phyloP scores from a whole-genome alignment of 2,888 invertebrate species.

The Apotomis betuletana region DNA sequence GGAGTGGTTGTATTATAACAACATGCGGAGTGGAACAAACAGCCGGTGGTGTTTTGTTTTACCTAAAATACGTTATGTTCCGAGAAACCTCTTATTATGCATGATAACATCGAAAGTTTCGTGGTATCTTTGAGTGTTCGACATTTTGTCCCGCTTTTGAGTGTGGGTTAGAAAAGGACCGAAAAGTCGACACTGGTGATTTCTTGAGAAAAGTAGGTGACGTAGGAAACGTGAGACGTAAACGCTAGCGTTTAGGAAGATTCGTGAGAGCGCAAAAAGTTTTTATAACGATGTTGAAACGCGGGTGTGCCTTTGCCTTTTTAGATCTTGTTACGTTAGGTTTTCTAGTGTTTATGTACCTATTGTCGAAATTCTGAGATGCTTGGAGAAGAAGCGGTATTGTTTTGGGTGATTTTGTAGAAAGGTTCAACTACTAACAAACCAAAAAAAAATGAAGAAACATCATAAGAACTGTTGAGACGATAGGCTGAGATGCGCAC shows the following conservation, averaged over 20 bases:
- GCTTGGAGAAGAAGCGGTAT: background rate
- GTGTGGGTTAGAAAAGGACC: constrained; percentile 6
- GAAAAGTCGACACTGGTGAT: background rate
- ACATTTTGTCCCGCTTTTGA: background rate
- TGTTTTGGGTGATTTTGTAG: no score
- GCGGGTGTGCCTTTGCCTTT: background rate
- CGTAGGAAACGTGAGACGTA: constrained; percentile 6
- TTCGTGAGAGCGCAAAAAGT: constrained; percentile 10
- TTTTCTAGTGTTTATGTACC: background rate
- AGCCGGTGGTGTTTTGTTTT: constrained; percentile 58
- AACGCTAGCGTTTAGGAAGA: constrained; percentile 23
- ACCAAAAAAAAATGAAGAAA: background rate
- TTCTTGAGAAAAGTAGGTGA: constrained; percentile 5
- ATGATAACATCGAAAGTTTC: background rate
- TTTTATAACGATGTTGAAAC: constrained; percentile 12
- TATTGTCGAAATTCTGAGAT: background rate
- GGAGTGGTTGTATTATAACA: constrained; percentile 57
- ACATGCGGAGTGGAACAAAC: constrained; percentile 56
- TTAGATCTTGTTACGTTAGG: background rate
- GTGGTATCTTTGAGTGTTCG: background rate
- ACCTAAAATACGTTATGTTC: constrained; percentile 44
- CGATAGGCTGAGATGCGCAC: no score
- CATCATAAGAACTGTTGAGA: no score
- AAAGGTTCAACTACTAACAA: no score
- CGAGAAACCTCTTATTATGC: background rate